These are phyloP conservation scores for Eugnorisma glareosa DNA, from an alignment of 2,888 invertebrate species.

Conservation along the genomic window DNA sequence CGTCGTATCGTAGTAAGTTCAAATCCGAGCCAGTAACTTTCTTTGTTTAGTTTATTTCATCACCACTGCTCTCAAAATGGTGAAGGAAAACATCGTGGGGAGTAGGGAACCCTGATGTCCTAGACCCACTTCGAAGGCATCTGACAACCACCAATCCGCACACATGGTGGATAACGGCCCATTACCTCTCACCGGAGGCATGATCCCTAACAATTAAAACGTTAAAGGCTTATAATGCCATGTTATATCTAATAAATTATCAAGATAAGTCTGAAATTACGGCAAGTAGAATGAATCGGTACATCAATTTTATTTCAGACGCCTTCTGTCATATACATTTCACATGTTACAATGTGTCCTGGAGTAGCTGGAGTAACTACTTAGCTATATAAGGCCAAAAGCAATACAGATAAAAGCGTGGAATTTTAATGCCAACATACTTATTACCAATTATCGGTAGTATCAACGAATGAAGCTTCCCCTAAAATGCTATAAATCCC, in stretches of 20 bases:
- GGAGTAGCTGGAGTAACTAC: slow-evolving; percentile 12
- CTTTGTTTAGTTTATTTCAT: neutral
- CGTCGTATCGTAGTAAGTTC: neutral
- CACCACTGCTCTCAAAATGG: too few species aligned
- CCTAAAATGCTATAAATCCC: slow-evolving; percentile 45
- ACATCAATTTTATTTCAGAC: neutral
- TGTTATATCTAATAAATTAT: too few species aligned
- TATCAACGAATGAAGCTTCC: slow-evolving; percentile 46
- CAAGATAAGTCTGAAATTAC: neutral
- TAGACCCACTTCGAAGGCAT: neutral
- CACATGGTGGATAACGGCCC: neutral
- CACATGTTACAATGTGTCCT: neutral
- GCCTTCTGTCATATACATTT: neutral
- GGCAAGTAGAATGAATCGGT: neutral
- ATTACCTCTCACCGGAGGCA: too few species aligned
- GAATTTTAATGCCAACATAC: slow-evolving; percentile 53
- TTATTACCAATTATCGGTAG: slow-evolving; percentile 45
- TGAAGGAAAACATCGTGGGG: neutral
- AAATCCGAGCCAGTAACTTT: neutral
- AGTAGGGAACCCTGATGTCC: neutral
- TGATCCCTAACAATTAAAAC: too few species aligned
- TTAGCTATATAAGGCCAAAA: slow-evolving; percentile 46
- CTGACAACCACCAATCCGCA: neutral
- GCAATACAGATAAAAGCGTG: slow-evolving; percentile 51
- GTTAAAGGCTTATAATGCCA: neutral